These are phyloP conservation scores for Drosophila sturtevanti DNA, from an alignment of 1,140 invertebrate genomes.

Conservation along the genomic window DNA sequence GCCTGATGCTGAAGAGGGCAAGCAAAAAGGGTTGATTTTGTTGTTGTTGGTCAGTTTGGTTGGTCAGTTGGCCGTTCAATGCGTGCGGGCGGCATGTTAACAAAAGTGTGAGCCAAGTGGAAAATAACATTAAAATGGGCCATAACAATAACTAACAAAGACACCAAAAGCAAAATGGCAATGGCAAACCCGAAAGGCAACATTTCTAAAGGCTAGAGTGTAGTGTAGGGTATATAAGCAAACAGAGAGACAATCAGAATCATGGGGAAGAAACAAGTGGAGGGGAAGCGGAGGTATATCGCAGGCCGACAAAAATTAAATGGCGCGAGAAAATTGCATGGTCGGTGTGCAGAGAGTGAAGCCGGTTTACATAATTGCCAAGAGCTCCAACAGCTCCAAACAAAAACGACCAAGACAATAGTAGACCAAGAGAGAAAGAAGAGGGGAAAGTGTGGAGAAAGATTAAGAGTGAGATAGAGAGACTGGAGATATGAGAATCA, in stretches of 20 bases:
- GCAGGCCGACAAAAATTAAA: conserved; percentile 70
- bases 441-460: not conserved
- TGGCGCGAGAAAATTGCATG: conserved; percentile 80
- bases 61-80: conserved; percentile 38
- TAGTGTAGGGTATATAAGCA: conserved; percentile 4
- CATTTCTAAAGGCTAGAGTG: conserved; percentile 24
- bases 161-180: conserved; percentile 79
- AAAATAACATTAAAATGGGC: conserved; percentile 80
- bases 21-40: conserved; percentile 36
- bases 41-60: conserved; percentile 54
- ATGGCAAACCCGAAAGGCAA: conserved; percentile 55
- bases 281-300: conserved; percentile 23
- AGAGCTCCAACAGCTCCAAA: conserved; percentile 14
- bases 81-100: conserved; percentile 69
- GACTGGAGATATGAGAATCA: not conserved
- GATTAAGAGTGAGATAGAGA: conserved; percentile 6
- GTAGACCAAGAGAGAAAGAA: not conserved
- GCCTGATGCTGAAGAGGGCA: conserved; percentile 25
- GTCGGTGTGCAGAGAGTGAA: conserved; percentile 66
- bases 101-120: conserved; percentile 80
- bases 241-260: conserved; percentile 27
- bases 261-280: conserved; percentile 14
- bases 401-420: conserved; percentile 2
- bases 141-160: conserved; percentile 81
- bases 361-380: conserved; percentile 77